phyloP scores from a whole-genome alignment of 2,888 invertebrate species.

The Ferdinandea cuprea region DNA sequence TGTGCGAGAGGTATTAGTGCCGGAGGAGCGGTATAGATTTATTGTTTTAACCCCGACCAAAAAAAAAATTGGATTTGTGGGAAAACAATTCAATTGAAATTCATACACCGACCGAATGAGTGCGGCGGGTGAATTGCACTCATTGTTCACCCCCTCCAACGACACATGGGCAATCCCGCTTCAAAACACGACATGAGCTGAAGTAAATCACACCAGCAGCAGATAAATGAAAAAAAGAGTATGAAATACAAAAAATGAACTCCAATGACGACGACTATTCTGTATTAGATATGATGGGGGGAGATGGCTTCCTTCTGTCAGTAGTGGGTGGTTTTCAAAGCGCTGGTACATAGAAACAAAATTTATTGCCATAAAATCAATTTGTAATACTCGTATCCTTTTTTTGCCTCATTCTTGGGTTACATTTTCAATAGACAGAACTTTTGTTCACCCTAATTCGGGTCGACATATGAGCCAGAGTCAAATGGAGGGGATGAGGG shows the following conservation, averaged over 20 bases:
- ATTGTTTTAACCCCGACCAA: slow-evolving; percentile 69
- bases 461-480: not conserved
- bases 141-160: slow-evolving; percentile 16
- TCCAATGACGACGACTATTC: slow-evolving; percentile 56
- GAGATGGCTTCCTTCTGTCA: not conserved
- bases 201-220: slow-evolving; percentile 55
- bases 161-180: not conserved
- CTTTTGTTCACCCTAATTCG: slow-evolving; percentile 19
- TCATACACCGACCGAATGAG: slow-evolving; percentile 54
- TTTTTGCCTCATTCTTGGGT: not conserved
- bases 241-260: slow-evolving; percentile 35
- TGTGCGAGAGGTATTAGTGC: not conserved
- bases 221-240: not conserved
- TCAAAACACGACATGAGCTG: slow-evolving; percentile 22
- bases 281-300: slow-evolving; percentile 51
- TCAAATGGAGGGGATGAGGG: not conserved
- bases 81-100: slow-evolving; percentile 71
- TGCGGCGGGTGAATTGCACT: slow-evolving; percentile 5
- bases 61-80: slow-evolving; percentile 66
- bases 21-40: slow-evolving; percentile 42
- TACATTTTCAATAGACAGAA: slow-evolving; percentile 16
- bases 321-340: not conserved
- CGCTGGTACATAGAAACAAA: slow-evolving; percentile 38
- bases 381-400: slow-evolving; percentile 47
- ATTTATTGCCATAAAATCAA: slow-evolving; percentile 61